These are phyloP conservation scores for Pica pica DNA, from an alignment of 2,113 vertebrate species.

Conservation along the genomic window DNA sequence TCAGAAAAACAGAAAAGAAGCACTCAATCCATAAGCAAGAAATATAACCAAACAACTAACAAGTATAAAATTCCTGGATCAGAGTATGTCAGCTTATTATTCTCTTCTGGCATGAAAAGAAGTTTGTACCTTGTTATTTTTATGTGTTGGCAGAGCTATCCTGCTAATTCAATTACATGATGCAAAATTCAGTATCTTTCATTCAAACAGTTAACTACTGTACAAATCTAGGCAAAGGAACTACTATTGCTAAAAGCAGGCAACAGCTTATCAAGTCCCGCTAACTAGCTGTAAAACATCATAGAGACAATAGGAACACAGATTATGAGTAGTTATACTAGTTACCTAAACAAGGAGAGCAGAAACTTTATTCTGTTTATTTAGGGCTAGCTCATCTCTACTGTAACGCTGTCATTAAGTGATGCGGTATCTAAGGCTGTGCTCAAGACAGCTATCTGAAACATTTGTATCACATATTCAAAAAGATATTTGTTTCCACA, in stretches of 20 bases:
- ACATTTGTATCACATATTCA: neutral
- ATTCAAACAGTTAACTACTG: neutral
- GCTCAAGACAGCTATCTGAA: neutral
- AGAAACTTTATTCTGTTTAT: neutral
- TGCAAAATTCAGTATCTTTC: neutral
- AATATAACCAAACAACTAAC: neutral
- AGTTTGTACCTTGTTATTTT: neutral
- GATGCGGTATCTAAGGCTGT: neutral
- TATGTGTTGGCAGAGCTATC: neutral
- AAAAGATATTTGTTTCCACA: neutral
- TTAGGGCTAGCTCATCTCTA: neutral
- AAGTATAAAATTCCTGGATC: neutral
- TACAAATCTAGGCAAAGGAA: neutral
- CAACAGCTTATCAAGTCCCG: neutral
- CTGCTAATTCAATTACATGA: neutral
- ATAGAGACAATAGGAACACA: neutral
- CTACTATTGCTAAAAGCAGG: neutral
- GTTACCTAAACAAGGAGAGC: neutral
- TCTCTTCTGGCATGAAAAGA: neutral
- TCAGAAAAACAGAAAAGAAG: neutral
- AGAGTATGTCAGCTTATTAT: neutral
- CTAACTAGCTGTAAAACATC: neutral
- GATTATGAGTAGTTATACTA: neutral
- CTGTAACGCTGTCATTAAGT: accelerated
- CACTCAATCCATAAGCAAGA: neutral